Evolutionary conservation across 2,797 vertebrate species (phyloP).

Genomic region (Melanotaenia boesemani): DNA sequence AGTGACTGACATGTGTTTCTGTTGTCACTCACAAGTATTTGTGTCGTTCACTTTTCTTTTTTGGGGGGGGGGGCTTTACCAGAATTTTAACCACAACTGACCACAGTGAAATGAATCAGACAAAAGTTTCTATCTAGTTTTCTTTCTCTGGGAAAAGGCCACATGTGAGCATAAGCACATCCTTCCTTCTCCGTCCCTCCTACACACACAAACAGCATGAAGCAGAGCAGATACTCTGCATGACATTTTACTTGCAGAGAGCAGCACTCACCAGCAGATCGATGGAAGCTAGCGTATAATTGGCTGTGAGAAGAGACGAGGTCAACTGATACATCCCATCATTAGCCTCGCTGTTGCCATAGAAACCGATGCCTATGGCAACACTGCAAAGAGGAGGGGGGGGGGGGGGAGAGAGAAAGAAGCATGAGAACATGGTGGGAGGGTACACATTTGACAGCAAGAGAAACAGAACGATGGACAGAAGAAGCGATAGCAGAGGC

Average conservation of each 20-base stretch:
- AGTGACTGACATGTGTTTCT: neutral
- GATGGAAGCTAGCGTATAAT: slow-evolving; percentile 92
- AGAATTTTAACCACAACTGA: slow-evolving; percentile 64
- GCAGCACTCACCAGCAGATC: slow-evolving; percentile 90
- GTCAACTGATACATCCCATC: slow-evolving; percentile 96
- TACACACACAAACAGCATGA: slow-evolving; percentile 7
- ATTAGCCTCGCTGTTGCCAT: slow-evolving; percentile 96
- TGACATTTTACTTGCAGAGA: slow-evolving; percentile 64
- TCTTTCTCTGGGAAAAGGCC: slow-evolving; percentile 38
- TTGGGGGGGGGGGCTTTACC: slow-evolving; percentile 48
- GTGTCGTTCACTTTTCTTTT: neutral
- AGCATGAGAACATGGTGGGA: slow-evolving; percentile 61
- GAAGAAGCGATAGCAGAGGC: slow-evolving; percentile 51
- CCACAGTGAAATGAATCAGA: slow-evolving; percentile 64
- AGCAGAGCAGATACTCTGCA: slow-evolving; percentile 44
- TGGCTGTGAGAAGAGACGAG: slow-evolving; percentile 92
- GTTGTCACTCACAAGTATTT: neutral
- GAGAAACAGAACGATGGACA: slow-evolving; percentile 11
- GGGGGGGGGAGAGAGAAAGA: slow-evolving; percentile 2
- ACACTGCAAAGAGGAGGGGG: slow-evolving; percentile 80
- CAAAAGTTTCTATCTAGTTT: slow-evolving; percentile 54
- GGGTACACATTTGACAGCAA: slow-evolving; percentile 22
- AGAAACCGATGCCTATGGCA: slow-evolving; percentile 96
- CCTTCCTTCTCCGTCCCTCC: slow-evolving; percentile 4
- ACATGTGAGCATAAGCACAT: slow-evolving; percentile 34